Evolutionary conservation across 2,797 vertebrate genomes (phyloP).

Genomic region (Perdix hodgsoniae): DNA sequence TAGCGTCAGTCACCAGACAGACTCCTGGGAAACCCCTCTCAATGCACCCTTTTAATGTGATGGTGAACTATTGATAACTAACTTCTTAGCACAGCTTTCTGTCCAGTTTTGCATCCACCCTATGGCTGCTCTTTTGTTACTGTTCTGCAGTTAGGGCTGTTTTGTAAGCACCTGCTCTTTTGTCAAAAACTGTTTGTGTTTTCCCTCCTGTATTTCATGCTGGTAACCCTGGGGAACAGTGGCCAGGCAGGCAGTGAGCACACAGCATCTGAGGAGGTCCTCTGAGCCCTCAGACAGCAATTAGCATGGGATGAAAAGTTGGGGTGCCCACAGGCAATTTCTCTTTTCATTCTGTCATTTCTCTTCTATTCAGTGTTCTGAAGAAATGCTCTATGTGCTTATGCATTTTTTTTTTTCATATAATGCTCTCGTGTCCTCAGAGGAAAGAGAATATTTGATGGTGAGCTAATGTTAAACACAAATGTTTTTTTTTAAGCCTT

Average conservation of each 20-base stretch:
- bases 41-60: slow-evolving; percentile 18
- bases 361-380: neutral
- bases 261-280: neutral
- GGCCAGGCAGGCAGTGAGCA: neutral
- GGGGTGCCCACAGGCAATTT: neutral
- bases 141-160: neutral
- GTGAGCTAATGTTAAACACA: neutral
- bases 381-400: neutral
- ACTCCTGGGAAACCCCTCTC: slow-evolving; percentile 17
- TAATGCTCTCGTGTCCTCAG: neutral
- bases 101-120: slow-evolving; percentile 33
- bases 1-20: neutral
- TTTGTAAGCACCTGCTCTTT: slow-evolving; percentile 46
- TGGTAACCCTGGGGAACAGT: neutral
- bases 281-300: neutral
- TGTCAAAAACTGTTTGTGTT: neutral
- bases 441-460: slow-evolving; percentile 10
- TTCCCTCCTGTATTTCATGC: fast-evolving
- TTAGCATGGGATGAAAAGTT: neutral
- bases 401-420: neutral
- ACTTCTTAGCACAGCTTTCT: slow-evolving; percentile 24
- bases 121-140: slow-evolving; percentile 23
- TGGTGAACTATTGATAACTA: slow-evolving; percentile 13
- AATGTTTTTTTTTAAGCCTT: neutral
- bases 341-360: slow-evolving; percentile 26